Conservation (phyloP, 2,888 invertebrate species). For the Shargacucullia verbasci region DNA sequence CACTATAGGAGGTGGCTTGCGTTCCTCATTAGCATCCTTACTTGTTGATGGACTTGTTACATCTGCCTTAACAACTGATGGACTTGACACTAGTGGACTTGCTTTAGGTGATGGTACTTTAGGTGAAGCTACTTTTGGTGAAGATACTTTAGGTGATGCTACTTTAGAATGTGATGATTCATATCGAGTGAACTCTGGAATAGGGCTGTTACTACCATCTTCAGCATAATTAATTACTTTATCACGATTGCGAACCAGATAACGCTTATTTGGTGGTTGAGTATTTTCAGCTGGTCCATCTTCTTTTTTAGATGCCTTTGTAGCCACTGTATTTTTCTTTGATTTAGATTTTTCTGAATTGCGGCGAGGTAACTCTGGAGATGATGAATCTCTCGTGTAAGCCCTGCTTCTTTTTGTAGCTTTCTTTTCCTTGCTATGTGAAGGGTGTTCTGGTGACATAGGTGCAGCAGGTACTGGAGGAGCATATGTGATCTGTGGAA, state of each 20-base stretch:
- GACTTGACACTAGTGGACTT: slow-evolving; percentile 81
- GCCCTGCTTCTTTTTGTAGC: slow-evolving; percentile 74
- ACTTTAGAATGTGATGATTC: slow-evolving; percentile 67
- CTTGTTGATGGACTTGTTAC: slow-evolving; percentile 84
- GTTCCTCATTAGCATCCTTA: slow-evolving; percentile 83
- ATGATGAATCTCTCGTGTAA: slow-evolving; percentile 84
- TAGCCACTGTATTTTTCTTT: slow-evolving; percentile 79
- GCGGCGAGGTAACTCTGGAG: slow-evolving; percentile 83
- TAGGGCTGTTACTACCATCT: slow-evolving; percentile 88
- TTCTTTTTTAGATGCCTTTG: slow-evolving; percentile 84
- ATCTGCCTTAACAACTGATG: slow-evolving; percentile 76
- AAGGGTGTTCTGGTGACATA: slow-evolving; percentile 83
- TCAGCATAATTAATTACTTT: slow-evolving; percentile 91
- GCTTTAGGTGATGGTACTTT: slow-evolving; percentile 83
- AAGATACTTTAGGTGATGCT: slow-evolving; percentile 72
- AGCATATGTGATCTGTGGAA: slow-evolving; percentile 86
- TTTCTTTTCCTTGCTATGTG: slow-evolving; percentile 81
- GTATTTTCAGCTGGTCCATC: slow-evolving; percentile 76
- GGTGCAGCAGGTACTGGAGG: slow-evolving; percentile 83
- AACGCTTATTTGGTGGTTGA: slow-evolving; percentile 86
- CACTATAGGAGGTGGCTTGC: slow-evolving; percentile 94
- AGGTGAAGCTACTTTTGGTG: slow-evolving; percentile 79
- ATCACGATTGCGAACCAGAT: slow-evolving; percentile 87
- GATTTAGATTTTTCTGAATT: slow-evolving; percentile 81
- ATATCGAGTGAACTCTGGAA: slow-evolving; percentile 82